These are phyloP conservation scores for Vespertilio murinus DNA, from an alignment of 2,797 vertebrate genomes.

Conservation along the genomic window DNA sequence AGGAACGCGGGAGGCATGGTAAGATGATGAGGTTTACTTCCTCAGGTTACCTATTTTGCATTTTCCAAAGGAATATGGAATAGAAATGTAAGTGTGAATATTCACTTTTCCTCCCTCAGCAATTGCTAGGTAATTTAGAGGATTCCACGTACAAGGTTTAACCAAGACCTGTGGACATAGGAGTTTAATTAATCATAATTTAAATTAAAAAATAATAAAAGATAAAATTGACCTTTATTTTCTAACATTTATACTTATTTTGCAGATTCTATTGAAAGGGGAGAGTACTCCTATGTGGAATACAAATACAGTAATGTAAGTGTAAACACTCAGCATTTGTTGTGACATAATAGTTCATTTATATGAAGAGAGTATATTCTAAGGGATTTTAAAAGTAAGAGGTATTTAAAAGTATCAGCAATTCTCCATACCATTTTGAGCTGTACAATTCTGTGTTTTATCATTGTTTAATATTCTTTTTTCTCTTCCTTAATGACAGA, in stretches of 20 bases:
- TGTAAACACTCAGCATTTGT: conserved; percentile 26
- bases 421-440: not conserved
- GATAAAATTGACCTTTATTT: not conserved
- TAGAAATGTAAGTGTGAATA: not conserved
- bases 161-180: not conserved
- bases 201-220: not conserved
- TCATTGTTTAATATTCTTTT: conserved; percentile 33
- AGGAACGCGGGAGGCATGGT: not conserved
- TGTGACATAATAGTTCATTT: not conserved
- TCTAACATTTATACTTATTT: conserved; percentile 56
- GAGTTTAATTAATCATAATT: not conserved
- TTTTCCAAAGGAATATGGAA: not conserved
- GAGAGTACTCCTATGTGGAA: conserved; percentile 74
- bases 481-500: conserved; percentile 63
- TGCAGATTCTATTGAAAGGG: conserved; percentile 69
- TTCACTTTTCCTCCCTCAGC: not conserved
- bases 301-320: conserved; percentile 76
- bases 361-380: not conserved
- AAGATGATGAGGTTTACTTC: not conserved
- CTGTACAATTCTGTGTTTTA: not conserved
- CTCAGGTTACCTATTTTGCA: not conserved
- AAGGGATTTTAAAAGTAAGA: not conserved
- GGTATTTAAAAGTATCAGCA: not conserved
- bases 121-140: not conserved
- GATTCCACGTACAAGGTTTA: not conserved